Evolutionary conservation across 2,797 vertebrate species (phyloP).

Genomic region (Tadarida brasiliensis): DNA sequence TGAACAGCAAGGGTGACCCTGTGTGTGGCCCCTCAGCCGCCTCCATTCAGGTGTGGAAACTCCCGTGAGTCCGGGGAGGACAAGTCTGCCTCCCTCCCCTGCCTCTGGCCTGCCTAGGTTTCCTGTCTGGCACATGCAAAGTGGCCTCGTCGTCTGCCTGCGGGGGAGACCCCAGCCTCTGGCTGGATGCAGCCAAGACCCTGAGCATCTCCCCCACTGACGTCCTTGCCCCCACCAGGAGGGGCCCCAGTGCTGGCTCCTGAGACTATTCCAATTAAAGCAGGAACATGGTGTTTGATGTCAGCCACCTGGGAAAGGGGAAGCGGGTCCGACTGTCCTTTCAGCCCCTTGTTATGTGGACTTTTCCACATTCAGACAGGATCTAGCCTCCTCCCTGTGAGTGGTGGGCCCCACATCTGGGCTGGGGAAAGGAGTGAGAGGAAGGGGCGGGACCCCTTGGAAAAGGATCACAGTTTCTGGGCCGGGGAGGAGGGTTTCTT

Average conservation of each 20-base stretch:
- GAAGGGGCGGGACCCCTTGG: conserved; percentile 63
- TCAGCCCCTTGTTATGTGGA: not conserved
- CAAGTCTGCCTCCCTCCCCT: conserved; percentile 42
- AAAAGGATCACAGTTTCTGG: conserved; percentile 67
- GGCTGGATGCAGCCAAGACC: conserved; percentile 48
- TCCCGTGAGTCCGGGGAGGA: not conserved
- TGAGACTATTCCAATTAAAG: conserved; percentile 56
- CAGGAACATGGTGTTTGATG: conserved; percentile 70
- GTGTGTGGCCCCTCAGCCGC: not conserved
- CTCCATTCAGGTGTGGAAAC: conserved; percentile 60
- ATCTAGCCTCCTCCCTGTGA: conserved; percentile 61
- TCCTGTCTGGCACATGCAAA: conserved; percentile 76
- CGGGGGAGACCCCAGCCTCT: conserved; percentile 48
- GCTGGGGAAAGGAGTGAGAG: conserved; percentile 63
- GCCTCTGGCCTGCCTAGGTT: conserved; percentile 66
- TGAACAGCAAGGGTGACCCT: not conserved
- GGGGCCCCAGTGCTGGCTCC: conserved; percentile 44
- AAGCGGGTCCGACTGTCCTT: not conserved
- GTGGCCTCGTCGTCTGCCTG: not conserved
- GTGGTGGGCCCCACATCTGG: conserved; percentile 68
- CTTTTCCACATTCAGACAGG: conserved; percentile 63
- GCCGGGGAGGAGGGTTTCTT: not conserved
- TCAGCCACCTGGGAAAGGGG: conserved; percentile 73
- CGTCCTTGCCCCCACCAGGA: not conserved
- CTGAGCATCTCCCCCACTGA: not conserved